Percentiles rank a stretch among this genome's conserved stretches.
Conservation (phyloP, 2,888 invertebrate species). For the Latrodectus hesperus region DNA sequence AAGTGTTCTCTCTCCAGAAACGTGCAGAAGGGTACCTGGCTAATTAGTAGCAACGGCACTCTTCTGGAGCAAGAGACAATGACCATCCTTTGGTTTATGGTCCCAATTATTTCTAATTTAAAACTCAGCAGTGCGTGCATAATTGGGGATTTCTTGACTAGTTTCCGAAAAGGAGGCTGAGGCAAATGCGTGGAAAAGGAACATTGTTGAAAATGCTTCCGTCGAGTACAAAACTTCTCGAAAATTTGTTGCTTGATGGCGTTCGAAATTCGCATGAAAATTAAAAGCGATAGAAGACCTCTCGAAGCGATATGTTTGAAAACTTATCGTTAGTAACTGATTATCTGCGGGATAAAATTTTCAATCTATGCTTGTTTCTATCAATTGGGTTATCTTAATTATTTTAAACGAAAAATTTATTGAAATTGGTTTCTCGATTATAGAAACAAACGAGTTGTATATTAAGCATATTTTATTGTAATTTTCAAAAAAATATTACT, state of each 20-base stretch:
- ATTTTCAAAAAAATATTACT: too few species aligned
- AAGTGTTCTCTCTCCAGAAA: background rate
- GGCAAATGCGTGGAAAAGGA: background rate
- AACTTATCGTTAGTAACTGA: too few species aligned
- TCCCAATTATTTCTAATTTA: constrained; percentile 57
- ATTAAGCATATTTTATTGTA: too few species aligned
- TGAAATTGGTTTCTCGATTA: too few species aligned
- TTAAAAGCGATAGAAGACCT: background rate
- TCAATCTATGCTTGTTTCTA: too few species aligned
- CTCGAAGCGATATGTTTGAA: background rate
- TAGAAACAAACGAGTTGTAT: too few species aligned
- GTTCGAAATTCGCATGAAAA: background rate
- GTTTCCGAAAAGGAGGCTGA: background rate
- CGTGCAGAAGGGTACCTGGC: background rate
- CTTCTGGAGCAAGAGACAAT: constrained; percentile 16
- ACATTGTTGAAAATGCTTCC: background rate
- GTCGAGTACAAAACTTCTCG: too few species aligned
- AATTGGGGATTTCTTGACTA: constrained; percentile 45
- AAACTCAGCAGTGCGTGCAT: constrained; percentile 27
- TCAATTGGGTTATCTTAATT: too few species aligned
- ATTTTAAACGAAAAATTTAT: too few species aligned
- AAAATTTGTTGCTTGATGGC: background rate
- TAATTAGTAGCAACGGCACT: constrained; percentile 6
- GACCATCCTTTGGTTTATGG: constrained; percentile 20
- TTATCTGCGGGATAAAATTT: too few species aligned